Conservation (phyloP, 2,797 vertebrate genomes). For the Microcaecilia unicolor region DNA sequence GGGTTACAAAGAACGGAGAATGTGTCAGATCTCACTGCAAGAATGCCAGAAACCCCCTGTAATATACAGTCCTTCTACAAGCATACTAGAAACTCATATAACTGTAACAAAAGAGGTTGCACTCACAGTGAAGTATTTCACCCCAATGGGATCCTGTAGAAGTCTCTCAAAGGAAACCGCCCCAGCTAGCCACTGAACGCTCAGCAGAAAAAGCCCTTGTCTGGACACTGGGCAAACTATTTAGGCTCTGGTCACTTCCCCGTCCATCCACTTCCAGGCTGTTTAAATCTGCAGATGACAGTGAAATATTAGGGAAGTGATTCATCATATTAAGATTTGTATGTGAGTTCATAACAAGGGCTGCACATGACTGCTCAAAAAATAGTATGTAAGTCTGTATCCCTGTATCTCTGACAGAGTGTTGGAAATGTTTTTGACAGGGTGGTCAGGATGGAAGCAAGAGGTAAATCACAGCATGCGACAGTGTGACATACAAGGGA, state of each 20-base stretch:
- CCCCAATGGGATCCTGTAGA: slow-evolving; percentile 76
- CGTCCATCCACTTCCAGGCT: slow-evolving; percentile 52
- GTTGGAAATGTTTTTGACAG: too few species aligned
- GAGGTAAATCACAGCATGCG: too few species aligned
- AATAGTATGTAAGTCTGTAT: too few species aligned
- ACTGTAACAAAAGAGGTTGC: too few species aligned
- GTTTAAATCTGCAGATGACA: slow-evolving; percentile 70
- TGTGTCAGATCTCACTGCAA: too few species aligned
- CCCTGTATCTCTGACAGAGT: too few species aligned
- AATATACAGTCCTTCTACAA: too few species aligned
- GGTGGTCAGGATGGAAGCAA: too few species aligned
- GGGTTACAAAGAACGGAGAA: background rate
- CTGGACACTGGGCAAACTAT: slow-evolving; percentile 71
- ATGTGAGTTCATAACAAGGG: background rate
- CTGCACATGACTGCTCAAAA: too few species aligned
- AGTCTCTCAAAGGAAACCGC: slow-evolving; percentile 89
- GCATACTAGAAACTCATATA: too few species aligned
- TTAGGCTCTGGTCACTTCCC: slow-evolving; percentile 69
- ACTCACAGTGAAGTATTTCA: slow-evolving; percentile 86
- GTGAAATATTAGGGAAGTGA: background rate
- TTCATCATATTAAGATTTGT: background rate
- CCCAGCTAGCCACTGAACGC: slow-evolving; percentile 76
- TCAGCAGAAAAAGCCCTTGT: slow-evolving; percentile 43
- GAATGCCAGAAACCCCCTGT: too few species aligned
- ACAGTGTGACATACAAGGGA: too few species aligned